Conservation (phyloP, 1,140 invertebrate species). For the Neoseiulus cucumeris region DNA sequence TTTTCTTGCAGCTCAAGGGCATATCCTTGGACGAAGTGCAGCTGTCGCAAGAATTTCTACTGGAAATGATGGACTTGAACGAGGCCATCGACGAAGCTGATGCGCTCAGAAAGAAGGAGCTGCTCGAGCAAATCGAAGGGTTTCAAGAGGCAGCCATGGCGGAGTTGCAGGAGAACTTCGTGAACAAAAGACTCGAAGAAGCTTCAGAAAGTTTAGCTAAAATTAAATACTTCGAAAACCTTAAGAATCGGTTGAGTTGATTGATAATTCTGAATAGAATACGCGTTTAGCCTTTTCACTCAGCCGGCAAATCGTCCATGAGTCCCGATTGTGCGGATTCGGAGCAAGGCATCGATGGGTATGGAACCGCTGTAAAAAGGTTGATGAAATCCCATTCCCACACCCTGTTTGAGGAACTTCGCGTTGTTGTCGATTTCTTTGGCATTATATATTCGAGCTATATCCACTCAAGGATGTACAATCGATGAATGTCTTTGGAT, state of each 20-base stretch:
- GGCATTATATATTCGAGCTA: too few relatives aligned
- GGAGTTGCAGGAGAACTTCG: neutral
- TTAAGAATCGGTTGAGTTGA: neutral
- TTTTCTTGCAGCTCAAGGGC: neutral
- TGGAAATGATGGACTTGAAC: slow-evolving; percentile 5
- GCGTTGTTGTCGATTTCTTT: too few relatives aligned
- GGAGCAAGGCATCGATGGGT: too few relatives aligned
- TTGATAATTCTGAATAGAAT: too few relatives aligned
- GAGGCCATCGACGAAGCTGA: neutral
- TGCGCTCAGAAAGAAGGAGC: neutral
- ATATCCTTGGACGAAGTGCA: neutral
- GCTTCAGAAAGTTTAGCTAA: neutral
- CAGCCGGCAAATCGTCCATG: too few relatives aligned
- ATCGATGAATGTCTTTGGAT: too few relatives aligned
- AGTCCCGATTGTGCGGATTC: too few relatives aligned
- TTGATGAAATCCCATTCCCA: too few relatives aligned
- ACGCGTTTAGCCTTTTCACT: too few relatives aligned
- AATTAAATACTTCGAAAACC: slow-evolving; percentile 1
- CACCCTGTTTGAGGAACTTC: too few relatives aligned
- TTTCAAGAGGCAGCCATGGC: neutral
- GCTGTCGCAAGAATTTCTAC: neutral
- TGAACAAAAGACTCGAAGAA: neutral
- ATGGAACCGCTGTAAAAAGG: too few relatives aligned
- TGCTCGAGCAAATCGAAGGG: neutral
- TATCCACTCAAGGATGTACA: too few relatives aligned